These are phyloP conservation scores for Geotrypetes seraphini DNA, from an alignment of 2,797 vertebrate species.

Conservation along the genomic window DNA sequence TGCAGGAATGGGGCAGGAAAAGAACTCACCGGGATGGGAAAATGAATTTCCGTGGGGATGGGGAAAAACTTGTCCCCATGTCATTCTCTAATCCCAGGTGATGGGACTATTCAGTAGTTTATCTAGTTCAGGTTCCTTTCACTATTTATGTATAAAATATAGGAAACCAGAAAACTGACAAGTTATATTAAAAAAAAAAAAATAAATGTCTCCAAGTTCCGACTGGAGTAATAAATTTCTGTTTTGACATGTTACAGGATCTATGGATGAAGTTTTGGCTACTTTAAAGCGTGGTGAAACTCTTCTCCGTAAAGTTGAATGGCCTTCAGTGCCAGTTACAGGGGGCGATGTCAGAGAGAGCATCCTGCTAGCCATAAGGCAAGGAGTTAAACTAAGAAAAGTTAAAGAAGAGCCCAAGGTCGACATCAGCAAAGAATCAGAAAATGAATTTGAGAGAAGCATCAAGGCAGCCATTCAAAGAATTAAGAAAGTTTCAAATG, in stretches of 20 bases:
- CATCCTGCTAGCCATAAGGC: constrained; percentile 76
- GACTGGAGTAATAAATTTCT: no score
- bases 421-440: constrained; percentile 1
- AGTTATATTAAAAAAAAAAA: no score
- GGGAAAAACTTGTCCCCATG: no score
- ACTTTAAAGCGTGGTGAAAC: constrained; percentile 67
- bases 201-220: no score
- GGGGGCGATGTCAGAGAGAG: constrained; percentile 44
- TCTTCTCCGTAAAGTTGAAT: constrained; percentile 53
- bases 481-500: constrained; percentile 82
- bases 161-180: no score
- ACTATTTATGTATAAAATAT: no score
- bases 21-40: no score
- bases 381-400: constrained; percentile 79
- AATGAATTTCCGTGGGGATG: no score
- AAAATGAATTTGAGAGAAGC: constrained; percentile 78
- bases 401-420: constrained; percentile 29
- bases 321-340: not conserved
- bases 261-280: constrained; percentile 88
- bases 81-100: no score
- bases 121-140: no score
- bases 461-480: constrained; percentile 86
- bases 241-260: constrained; percentile 48
- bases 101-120: no score
- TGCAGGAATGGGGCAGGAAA: no score